phyloP scores from a whole-genome alignment of 2,888 invertebrate genomes.

The Leucoptera coffeella region DNA sequence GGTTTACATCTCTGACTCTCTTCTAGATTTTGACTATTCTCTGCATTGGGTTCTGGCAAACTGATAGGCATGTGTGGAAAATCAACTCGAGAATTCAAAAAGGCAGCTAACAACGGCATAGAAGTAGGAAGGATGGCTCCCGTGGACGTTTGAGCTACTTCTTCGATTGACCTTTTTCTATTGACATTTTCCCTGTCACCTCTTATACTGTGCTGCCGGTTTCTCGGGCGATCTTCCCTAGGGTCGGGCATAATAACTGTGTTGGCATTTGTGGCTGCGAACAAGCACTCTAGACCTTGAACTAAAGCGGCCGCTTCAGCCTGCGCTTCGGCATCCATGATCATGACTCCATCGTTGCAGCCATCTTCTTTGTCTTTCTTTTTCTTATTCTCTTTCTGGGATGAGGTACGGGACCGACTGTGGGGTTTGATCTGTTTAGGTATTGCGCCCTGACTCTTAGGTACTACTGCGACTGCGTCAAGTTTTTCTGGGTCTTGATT shows the following conservation, averaged over 20 bases:
- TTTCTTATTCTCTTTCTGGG: constrained; percentile 51
- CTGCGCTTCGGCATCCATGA: constrained; percentile 45
- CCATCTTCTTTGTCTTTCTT: constrained; percentile 37
- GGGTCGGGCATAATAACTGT: constrained; percentile 42
- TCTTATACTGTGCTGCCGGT: constrained; percentile 31
- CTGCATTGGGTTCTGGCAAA: constrained; percentile 13
- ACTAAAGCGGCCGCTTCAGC: constrained; percentile 47
- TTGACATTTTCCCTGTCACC: constrained; percentile 34
- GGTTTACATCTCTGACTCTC: constrained; percentile 31
- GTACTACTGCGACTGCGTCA: constrained; percentile 39
- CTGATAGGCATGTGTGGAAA: constrained; percentile 17
- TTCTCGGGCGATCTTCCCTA: constrained; percentile 28
- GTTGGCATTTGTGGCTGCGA: constrained; percentile 42
- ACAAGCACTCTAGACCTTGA: constrained; percentile 46
- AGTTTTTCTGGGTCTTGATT: constrained; percentile 27
- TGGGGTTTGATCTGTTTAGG: constrained; percentile 61
- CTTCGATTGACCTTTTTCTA: constrained; percentile 49
- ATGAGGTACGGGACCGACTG: constrained; percentile 49
- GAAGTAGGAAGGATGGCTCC: constrained; percentile 60
- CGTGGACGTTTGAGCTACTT: constrained; percentile 58
- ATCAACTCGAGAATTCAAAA: constrained; percentile 56
- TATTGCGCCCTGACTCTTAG: constrained; percentile 65
- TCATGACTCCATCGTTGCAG: constrained; percentile 33
- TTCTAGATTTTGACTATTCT: constrained; percentile 18
- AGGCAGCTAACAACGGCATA: constrained; percentile 58